Base-by-base conservation (phyloP, 2,888 invertebrate genomes). In the Poecilobothrus nobilitatus region DNA sequence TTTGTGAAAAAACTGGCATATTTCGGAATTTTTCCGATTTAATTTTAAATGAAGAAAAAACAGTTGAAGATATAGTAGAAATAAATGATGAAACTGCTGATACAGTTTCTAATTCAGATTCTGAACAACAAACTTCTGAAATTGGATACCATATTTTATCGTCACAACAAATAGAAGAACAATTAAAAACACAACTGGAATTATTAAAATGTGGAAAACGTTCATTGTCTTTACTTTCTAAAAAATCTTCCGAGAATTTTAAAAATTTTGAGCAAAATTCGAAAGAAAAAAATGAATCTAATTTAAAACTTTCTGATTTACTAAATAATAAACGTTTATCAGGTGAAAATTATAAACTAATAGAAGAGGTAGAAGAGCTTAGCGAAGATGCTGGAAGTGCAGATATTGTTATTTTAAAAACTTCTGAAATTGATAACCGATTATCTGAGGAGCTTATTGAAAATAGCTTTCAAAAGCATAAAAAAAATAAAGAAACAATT, bases 161-260 rank as follows among this genome's bases (percentile, higher is more conserved):
- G 0, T 70, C 73, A n/a, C 77, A 77, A 18, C 78, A 79, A 69
- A 71, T 81, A 10, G 76, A 76, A 67, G 77, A 77, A 69, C 76
- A 79, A 68, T 70, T 81, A 70, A 81, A 80, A 68, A 74, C 80
- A 63, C 81, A 81, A 67, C 73, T 81, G 66, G 77, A 79, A 70
- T 68, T 81, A 44, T 70, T 81, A 1, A 78, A 78, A 69, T 77
- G 70, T 65, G 73, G 76, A 12, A 79, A 79, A 63, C 75, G 79
- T 0, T 75, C 71, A 0, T 68, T 76, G 3, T 74, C 68, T 15
- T 21, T 34, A 8, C 21, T 61, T 21, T 15, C 8, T 8, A 63
- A 62, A 63, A 63, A 21, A 63, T 27, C 27, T 4, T 27, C 27
- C 2, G 22, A 63, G 1, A 8, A 37, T 12, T 12, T 15, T 0